Evolutionary conservation across 2,888 invertebrate genomes (phyloP).

Genomic region (Lacanobia oleracea): DNA sequence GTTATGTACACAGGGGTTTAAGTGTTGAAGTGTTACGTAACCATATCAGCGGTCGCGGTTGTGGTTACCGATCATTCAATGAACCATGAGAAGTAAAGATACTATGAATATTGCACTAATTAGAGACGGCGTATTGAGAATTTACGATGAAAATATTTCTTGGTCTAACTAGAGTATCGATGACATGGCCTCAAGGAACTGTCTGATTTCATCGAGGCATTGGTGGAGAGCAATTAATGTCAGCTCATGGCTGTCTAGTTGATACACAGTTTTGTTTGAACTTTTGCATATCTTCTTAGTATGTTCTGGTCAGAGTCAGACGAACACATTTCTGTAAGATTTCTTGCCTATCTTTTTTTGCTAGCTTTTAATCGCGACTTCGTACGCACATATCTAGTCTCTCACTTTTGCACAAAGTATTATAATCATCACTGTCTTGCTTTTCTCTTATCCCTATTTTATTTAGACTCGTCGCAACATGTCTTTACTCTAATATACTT

Average conservation of each 20-base stretch:
- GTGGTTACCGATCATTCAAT: conserved; percentile 54
- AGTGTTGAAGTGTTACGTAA: conserved; percentile 23
- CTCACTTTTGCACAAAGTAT: no score
- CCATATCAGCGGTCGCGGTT: conserved; percentile 31
- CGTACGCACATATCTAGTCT: no score
- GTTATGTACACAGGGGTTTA: conserved; percentile 26
- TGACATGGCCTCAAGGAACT: neutral
- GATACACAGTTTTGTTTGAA: neutral
- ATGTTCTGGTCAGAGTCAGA: neutral
- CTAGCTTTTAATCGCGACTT: no score
- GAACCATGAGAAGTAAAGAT: conserved; percentile 35
- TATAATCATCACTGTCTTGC: no score
- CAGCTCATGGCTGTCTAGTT: no score
- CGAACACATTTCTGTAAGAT: no score
- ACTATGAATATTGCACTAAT: conserved; percentile 45
- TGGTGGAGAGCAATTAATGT: no score
- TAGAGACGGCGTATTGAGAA: conserved; percentile 20
- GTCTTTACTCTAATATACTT: no score
- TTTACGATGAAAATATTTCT: conserved; percentile 27
- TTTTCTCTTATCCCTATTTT: no score
- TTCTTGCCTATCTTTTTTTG: no score
- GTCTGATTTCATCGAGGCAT: neutral
- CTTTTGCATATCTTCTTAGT: neutral
- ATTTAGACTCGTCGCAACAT: no score
- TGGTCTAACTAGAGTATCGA: conserved; percentile 29